Conservation (phyloP, 1,140 invertebrate genomes). For the Popillia japonica region DNA sequence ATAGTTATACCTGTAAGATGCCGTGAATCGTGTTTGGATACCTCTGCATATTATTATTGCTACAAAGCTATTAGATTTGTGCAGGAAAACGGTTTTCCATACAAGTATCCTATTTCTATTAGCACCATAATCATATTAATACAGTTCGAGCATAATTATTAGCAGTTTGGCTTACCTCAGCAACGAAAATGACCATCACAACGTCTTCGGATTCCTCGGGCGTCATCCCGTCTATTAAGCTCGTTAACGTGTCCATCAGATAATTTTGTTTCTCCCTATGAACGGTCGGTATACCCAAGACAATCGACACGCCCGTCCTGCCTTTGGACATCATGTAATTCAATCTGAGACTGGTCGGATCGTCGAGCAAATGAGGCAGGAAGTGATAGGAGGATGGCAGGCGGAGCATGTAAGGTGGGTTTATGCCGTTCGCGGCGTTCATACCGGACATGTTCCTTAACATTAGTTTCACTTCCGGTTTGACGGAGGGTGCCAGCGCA, state of each 20-base stretch:
- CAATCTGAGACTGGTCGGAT: conserved; percentile 79
- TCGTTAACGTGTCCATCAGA: conserved; percentile 86
- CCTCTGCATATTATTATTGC: no score
- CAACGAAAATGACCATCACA: conserved; percentile 90
- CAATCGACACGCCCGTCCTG: conserved; percentile 78
- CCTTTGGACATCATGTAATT: conserved; percentile 80
- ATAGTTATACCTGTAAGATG: no score
- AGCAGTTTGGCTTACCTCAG: conserved; percentile 73
- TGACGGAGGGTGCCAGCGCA: conserved; percentile 59
- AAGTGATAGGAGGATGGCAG: conserved; percentile 86
- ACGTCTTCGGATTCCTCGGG: conserved; percentile 79
- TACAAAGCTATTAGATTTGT: no score
- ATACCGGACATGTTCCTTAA: conserved; percentile 63
- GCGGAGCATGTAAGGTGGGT: conserved; percentile 63
- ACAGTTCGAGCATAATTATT: not conserved
- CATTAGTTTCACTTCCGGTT: conserved; percentile 62
- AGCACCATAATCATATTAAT: not conserved
- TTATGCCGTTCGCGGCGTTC: conserved; percentile 57
- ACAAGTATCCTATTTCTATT: no score
- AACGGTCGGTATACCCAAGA: conserved; percentile 89
- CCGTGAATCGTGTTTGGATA: no score
- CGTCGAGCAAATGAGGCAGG: conserved; percentile 85
- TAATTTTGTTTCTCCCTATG: conserved; percentile 89
- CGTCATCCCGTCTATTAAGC: conserved; percentile 83
- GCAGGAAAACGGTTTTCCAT: no score